Evolutionary conservation across 2,113 vertebrate genomes (phyloP).

Genomic region (Hypanus sabinus): DNA sequence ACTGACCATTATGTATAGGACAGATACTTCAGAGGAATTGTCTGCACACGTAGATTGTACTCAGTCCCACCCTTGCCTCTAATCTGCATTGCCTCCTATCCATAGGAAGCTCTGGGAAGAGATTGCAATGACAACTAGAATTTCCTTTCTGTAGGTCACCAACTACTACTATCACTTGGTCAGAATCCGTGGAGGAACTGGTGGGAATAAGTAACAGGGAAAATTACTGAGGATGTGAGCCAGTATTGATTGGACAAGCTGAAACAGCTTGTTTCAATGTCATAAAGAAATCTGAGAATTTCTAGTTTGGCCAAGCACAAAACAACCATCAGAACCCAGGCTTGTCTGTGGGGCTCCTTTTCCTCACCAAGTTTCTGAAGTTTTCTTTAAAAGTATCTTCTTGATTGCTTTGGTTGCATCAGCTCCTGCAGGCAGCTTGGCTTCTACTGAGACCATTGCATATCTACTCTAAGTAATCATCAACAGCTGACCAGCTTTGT

Average conservation of each 20-base stretch:
- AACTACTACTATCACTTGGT: too few relatives aligned
- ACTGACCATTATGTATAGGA: not conserved
- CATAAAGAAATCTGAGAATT: too few relatives aligned
- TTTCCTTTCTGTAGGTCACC: not conserved
- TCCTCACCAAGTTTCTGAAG: not conserved
- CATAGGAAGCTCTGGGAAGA: not conserved
- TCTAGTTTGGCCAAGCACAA: not conserved
- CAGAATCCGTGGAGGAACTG: too few relatives aligned
- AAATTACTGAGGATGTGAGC: too few relatives aligned
- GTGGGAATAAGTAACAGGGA: too few relatives aligned
- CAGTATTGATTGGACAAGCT: too few relatives aligned
- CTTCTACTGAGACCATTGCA: not conserved
- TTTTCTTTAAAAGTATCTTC: not conserved
- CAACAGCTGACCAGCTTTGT: not conserved
- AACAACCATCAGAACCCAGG: not conserved
- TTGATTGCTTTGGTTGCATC: not conserved
- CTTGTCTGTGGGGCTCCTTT: not conserved
- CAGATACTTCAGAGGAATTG: not conserved
- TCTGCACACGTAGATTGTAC: not conserved
- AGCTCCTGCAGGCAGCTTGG: too few relatives aligned
- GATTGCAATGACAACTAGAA: not conserved
- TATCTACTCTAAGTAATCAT: not conserved
- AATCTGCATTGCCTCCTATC: not conserved
- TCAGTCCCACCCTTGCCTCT: not conserved
- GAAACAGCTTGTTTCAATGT: too few relatives aligned